Evolutionary conservation across 2,888 invertebrate genomes (phyloP), one percentile per base, ranked within the genome.

Genomic region (Netelia virgata): DNA sequence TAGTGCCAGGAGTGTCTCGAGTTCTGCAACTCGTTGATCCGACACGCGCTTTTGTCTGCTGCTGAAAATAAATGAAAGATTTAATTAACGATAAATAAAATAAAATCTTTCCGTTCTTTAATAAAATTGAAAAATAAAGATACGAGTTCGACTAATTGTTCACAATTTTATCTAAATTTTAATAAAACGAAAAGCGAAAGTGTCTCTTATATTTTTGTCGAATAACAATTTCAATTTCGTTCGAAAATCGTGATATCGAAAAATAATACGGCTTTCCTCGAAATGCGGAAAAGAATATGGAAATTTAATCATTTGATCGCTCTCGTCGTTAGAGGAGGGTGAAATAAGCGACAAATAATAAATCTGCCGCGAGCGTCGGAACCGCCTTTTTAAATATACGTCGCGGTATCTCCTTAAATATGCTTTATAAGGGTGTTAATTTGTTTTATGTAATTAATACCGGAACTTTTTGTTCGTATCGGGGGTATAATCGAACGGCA

Each of bases 1-100:
- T 83, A 95, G 92, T 1, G 94, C 95, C 75, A 95, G 84, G 28
- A 95, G 89, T 3, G 95, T 95, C 88, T 95, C 95, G 87, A 95
- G 91, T 90, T 95, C 95, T 28, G 95, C 95, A 76, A 95, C 90
- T 78, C 95, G 93, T 89, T 95, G 95, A 90, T 95, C 95, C 28
- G 95, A 95, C 28, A 95, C 94, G 66, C 95, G 93, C 88, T 95
- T 95, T 69, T 94, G 94, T 86, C 95, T 94, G 90, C 88, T 94
- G 91, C 82, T 90, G 92, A 81, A 88, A 89, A 57, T 80, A 69
- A 75, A 83, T 43, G 10, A 18, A 23, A 41, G 53, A 64, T 36
- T 43, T 70, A 16, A 23, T 59, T 50, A 43, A 16, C 14, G 47
- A 68, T 55, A 64, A 3, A 68, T 43, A 14, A 50, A 68, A 28